phyloP scores from a whole-genome alignment of 2,797 vertebrate genomes.

The Tenualosa thibaudeaui region DNA sequence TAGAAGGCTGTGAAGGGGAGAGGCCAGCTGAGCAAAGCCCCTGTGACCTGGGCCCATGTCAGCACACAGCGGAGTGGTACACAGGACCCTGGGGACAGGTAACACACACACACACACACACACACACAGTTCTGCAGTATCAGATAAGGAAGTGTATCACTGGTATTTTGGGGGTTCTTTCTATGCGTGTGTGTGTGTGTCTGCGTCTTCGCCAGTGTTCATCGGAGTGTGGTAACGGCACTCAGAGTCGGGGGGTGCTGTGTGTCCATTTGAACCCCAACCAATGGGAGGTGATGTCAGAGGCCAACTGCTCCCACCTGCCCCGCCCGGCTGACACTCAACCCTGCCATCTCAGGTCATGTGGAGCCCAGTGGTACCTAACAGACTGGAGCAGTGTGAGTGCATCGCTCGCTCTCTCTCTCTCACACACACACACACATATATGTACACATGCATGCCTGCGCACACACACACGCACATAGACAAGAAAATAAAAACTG shows the following conservation, averaged over 20 bases:
- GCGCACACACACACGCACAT: no score
- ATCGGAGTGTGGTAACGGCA: constrained; percentile 75
- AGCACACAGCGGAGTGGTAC: constrained; percentile 69
- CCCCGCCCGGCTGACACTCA: constrained; percentile 62
- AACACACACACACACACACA: constrained; percentile 19
- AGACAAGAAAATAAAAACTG: background rate
- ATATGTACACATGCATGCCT: no score
- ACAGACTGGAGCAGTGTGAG: constrained; percentile 77
- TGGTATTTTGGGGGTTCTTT: background rate
- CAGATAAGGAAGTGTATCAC: background rate
- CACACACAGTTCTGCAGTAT: background rate
- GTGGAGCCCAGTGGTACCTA: constrained; percentile 73
- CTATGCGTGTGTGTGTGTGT: constrained; percentile 26
- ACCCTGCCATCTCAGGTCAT: constrained; percentile 67
- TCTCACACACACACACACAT: background rate
- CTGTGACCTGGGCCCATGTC: constrained; percentile 69
- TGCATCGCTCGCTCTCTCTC: background rate
- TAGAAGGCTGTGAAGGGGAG: constrained; percentile 70
- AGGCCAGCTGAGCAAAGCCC: constrained; percentile 60
- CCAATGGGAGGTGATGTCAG: constrained; percentile 61
- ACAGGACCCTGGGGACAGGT: constrained; percentile 77
- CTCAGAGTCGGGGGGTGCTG: constrained; percentile 64
- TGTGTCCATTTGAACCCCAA: constrained; percentile 63
- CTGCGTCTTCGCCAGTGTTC: constrained; percentile 63
- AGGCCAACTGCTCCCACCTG: constrained; percentile 60